Conservation (phyloP, 2,113 vertebrate species). For the Odobenus rosmarus region DNA sequence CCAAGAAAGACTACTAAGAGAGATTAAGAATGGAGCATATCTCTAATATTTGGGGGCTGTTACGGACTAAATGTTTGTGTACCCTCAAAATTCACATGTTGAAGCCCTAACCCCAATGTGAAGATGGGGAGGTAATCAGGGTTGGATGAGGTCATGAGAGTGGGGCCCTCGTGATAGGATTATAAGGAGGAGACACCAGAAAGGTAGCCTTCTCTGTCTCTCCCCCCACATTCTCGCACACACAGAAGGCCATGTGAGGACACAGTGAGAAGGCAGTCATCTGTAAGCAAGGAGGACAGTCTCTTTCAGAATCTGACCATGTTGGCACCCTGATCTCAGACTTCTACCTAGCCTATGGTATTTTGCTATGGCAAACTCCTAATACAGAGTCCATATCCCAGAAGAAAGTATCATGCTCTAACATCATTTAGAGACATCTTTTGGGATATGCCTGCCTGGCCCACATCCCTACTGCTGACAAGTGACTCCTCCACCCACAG, state of each 20-base stretch:
- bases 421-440: neutral
- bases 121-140: neutral
- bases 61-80: neutral
- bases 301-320: neutral
- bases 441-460: neutral
- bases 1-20: neutral
- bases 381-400: neutral
- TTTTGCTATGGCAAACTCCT: neutral
- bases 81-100: neutral
- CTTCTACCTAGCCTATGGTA: neutral
- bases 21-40: neutral
- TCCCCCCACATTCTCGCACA: rapidly evolving
- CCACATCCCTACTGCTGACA: neutral
- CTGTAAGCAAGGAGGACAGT: neutral
- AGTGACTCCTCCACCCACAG: neutral
- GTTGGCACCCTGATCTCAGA: neutral
- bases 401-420: neutral
- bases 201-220: neutral
- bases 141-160: neutral
- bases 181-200: neutral
- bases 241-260: neutral
- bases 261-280: neutral
- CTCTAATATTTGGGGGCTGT: neutral
- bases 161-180: neutral
- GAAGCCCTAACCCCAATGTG: neutral